phyloP scores from a whole-genome alignment of 2,888 invertebrate genomes.

The Pseudococcus jackbeardsleyi region DNA sequence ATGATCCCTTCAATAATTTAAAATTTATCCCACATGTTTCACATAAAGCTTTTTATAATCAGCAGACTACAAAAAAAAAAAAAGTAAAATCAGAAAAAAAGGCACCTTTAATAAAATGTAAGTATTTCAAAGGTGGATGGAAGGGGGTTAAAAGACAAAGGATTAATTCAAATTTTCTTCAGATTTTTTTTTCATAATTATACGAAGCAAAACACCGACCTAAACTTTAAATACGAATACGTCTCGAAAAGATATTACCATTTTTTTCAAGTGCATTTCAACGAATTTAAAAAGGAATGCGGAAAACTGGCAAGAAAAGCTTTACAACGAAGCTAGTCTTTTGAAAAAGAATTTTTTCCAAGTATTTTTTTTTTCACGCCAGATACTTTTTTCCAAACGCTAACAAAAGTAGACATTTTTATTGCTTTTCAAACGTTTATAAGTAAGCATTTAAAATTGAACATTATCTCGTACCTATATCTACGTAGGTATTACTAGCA shows the following conservation, averaged over 20 bases:
- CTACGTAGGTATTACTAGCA: neutral
- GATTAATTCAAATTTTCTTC: too few species aligned
- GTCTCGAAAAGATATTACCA: neutral
- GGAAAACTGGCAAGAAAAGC: conserved; percentile 3
- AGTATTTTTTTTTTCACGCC: neutral
- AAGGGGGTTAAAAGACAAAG: too few species aligned
- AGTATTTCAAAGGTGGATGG: too few species aligned
- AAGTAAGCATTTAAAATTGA: neutral
- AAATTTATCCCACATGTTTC: too few species aligned
- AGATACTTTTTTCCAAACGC: neutral
- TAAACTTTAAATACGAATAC: neutral
- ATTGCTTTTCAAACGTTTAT: neutral
- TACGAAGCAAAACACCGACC: too few species aligned
- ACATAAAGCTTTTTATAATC: too few species aligned
- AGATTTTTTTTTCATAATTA: too few species aligned
- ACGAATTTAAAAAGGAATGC: conserved; percentile 18
- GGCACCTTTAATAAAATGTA: too few species aligned
- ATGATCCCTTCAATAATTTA: too few species aligned
- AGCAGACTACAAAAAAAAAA: too few species aligned
- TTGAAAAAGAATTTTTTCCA: neutral
- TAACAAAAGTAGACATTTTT: conserved; percentile 21
- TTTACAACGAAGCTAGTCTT: neutral
- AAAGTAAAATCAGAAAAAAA: too few species aligned
- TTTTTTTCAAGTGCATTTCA: conserved; percentile 4
- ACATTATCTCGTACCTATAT: neutral